Conservation (phyloP, 2,113 vertebrate species). For the Zapornia atra region DNA sequence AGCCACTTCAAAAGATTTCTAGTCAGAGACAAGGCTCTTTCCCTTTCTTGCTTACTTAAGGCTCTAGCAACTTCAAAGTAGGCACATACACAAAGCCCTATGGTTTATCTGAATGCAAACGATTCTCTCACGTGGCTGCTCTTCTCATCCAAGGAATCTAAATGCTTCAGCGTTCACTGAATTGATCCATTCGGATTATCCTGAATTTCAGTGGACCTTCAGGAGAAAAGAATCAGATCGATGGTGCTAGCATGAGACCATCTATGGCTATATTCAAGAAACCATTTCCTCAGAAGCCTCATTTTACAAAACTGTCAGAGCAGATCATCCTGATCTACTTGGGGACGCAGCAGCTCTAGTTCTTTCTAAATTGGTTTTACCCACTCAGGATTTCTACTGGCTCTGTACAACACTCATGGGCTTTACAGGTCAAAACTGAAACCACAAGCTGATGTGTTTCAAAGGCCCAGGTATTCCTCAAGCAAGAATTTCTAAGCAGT, state of each 20-base stretch:
- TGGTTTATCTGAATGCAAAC: not conserved
- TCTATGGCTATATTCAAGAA: not conserved
- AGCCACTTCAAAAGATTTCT: not conserved
- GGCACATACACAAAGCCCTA: rapidly evolving
- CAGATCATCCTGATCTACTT: not conserved
- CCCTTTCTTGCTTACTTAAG: not conserved
- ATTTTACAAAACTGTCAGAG: not conserved
- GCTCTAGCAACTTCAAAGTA: not conserved
- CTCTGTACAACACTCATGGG: not conserved
- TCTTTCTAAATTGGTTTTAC: not conserved
- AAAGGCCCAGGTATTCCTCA: not conserved
- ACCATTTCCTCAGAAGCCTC: not conserved
- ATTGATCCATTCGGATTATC: not conserved
- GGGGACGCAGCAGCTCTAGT: not conserved
- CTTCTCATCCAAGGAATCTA: not conserved
- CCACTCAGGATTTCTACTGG: not conserved
- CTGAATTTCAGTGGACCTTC: not conserved
- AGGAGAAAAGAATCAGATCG: not conserved
- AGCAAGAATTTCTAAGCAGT: not conserved
- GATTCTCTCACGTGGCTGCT: rapidly evolving
- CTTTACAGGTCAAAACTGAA: not conserved
- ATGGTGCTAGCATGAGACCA: not conserved
- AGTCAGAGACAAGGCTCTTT: not conserved
- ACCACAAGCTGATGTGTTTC: not conserved
- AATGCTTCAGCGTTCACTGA: rapidly evolving